Percentiles rank a stretch among this genome's conserved stretches.
These are phyloP conservation scores for Trialeurodes vaporariorum DNA, from an alignment of 1,140 invertebrate genomes.

Conservation along the genomic window DNA sequence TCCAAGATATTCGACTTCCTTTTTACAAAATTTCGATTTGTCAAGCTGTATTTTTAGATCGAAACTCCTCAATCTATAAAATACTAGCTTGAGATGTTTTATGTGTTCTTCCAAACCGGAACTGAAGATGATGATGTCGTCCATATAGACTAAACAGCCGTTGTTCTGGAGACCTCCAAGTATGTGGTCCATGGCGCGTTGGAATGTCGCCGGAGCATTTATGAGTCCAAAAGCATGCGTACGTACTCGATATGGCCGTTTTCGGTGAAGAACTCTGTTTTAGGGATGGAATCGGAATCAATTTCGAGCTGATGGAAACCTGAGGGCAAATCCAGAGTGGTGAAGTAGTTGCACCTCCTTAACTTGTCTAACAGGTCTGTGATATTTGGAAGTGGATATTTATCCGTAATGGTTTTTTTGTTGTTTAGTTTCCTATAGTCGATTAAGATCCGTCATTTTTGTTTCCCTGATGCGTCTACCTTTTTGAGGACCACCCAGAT, in stretches of 20 bases:
- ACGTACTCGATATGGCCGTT: conserved; percentile 32
- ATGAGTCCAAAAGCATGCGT: conserved; percentile 33
- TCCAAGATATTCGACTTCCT: conserved; percentile 29
- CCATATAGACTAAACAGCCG: conserved; percentile 30
- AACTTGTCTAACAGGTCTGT: conserved; percentile 32
- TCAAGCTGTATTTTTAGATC: conserved; percentile 25
- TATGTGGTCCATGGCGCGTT: conserved; percentile 38
- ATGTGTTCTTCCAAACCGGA: conserved; percentile 23
- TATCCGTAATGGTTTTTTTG: conserved; percentile 34
- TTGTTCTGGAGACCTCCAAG: too few species aligned
- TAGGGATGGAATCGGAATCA: conserved; percentile 26
- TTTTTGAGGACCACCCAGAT: too few species aligned
- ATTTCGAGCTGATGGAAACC: conserved; percentile 36
- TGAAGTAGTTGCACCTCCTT: conserved; percentile 33
- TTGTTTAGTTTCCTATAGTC: too few species aligned
- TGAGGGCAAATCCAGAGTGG: conserved; percentile 37
- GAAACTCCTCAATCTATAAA: conserved; percentile 24
- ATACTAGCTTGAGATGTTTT: conserved; percentile 14
- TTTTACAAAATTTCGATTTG: conserved; percentile 25
- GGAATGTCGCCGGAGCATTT: conserved; percentile 36
- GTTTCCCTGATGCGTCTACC: too few species aligned
- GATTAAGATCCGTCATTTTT: too few species aligned
- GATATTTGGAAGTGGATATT: too few species aligned
- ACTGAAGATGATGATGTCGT: conserved; percentile 32
- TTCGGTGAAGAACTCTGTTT: conserved; percentile 33